Conservation (phyloP, 2,113 vertebrate species). For the Isichthys henryi region DNA sequence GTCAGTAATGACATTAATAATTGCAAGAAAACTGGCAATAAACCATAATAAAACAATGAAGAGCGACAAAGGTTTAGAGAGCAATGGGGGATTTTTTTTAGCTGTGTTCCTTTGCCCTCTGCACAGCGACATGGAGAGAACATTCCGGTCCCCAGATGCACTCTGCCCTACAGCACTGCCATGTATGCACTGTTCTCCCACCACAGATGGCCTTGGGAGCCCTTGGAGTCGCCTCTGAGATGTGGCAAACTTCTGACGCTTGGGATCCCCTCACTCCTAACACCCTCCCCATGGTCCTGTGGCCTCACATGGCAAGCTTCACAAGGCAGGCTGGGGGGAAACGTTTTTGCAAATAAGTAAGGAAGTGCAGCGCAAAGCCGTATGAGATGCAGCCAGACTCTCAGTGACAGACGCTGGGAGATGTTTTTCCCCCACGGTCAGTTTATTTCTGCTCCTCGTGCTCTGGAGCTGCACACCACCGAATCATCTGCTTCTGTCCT, state of each 20-base stretch:
- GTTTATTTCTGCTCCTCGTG: background rate
- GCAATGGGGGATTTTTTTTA: slow-evolving; percentile 25
- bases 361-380: background rate
- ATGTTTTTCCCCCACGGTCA: background rate
- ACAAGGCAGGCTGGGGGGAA: background rate
- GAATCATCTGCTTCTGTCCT: background rate
- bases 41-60: slow-evolving; percentile 1
- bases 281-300: background rate
- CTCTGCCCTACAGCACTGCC: slow-evolving; percentile 23
- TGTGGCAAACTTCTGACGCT: background rate
- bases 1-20: slow-evolving; percentile 11
- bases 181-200: slow-evolving; percentile 54
- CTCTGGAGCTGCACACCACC: background rate
- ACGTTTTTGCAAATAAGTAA: background rate
- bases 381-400: background rate
- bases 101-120: slow-evolving; percentile 31
- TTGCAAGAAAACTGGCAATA: slow-evolving; percentile 3
- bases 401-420: background rate
- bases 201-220: slow-evolving; percentile 60
- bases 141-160: slow-evolving; percentile 42
- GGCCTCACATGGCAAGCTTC: background rate
- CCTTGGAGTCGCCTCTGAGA: slow-evolving; percentile 16
- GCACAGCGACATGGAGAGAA: slow-evolving; percentile 19
- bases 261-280: background rate
- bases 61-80: slow-evolving; percentile 2